Conservation (phyloP, 1,140 invertebrate species). For the Drosophila lowei region DNA sequence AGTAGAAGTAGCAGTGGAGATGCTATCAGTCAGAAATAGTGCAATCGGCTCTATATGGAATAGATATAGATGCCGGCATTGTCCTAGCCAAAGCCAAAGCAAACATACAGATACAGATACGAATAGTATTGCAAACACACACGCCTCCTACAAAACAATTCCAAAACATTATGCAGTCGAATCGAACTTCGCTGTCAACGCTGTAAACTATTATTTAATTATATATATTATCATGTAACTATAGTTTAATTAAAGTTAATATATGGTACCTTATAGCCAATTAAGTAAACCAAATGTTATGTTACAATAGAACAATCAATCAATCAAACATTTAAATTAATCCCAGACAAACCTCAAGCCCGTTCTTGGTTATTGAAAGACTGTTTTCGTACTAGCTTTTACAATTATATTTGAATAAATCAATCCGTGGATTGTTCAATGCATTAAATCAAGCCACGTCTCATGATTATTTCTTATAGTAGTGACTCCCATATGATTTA, state of each 20-base stretch:
- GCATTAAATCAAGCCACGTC: constrained; percentile 51
- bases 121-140: constrained; percentile 33
- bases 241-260: too few relatives aligned
- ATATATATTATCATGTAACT: constrained; percentile 13
- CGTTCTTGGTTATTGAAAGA: constrained; percentile 64
- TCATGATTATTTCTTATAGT: constrained; percentile 35
- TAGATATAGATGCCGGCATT: constrained; percentile 30
- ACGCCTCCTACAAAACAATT: constrained; percentile 44
- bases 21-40: constrained; percentile 29
- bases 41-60: constrained; percentile 46
- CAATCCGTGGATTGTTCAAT: constrained; percentile 39
- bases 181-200: neutral
- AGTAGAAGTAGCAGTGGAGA: constrained; percentile 11
- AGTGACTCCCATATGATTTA: neutral
- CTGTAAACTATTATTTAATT: constrained; percentile 40
- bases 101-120: constrained; percentile 22
- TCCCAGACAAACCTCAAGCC: constrained; percentile 63
- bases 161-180: constrained; percentile 29
- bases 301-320: constrained; percentile 47
- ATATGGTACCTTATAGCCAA: constrained; percentile 40
- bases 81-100: constrained; percentile 55
- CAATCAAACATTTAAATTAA: constrained; percentile 14
- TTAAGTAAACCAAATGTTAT: constrained; percentile 43
- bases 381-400: constrained; percentile 51
- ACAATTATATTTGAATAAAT: constrained; percentile 45